phyloP scores from a whole-genome alignment of 2,797 vertebrate genomes.

The Phrynocephalus forsythii region DNA sequence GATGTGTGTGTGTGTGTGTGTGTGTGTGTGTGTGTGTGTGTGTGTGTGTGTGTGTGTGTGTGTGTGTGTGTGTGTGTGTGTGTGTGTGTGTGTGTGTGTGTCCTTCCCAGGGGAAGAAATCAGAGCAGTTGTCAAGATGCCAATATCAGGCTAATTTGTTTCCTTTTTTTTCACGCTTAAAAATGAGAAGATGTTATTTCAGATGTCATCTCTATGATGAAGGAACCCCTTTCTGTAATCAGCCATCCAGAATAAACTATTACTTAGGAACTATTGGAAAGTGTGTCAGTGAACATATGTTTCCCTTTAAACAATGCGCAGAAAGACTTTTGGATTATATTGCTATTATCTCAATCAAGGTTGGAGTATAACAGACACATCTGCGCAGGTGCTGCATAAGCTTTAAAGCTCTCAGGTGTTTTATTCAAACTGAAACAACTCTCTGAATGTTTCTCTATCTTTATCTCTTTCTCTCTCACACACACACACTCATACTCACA shows the following conservation, averaged over 20 bases:
- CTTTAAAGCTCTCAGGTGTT: neutral
- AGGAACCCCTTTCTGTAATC: constrained; percentile 38
- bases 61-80: constrained; percentile 16
- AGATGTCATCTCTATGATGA: constrained; percentile 24
- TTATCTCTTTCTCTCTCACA: neutral
- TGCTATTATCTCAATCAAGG: constrained; percentile 27
- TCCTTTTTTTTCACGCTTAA: no score
- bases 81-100: constrained; percentile 24
- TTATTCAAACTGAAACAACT: neutral
- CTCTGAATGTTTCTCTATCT: no score
- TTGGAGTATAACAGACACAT: neutral
- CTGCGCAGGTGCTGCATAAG: neutral
- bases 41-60: constrained; percentile 2
- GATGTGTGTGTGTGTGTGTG: constrained; percentile 25
- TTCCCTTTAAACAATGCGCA: constrained; percentile 36
- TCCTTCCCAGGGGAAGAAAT: constrained; percentile 39
- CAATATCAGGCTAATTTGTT: constrained; percentile 17
- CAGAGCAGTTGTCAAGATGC: constrained; percentile 10
- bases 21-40: no score
- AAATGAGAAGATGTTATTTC: constrained; percentile 37
- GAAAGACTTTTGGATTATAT: constrained; percentile 23
- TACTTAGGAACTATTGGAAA: constrained; percentile 29
- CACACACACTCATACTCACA: neutral
- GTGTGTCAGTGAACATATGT: constrained; percentile 31
- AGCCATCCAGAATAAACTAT: constrained; percentile 38